Base-by-base conservation (phyloP, 2,113 vertebrate species). In the Urocolius indicus region DNA sequence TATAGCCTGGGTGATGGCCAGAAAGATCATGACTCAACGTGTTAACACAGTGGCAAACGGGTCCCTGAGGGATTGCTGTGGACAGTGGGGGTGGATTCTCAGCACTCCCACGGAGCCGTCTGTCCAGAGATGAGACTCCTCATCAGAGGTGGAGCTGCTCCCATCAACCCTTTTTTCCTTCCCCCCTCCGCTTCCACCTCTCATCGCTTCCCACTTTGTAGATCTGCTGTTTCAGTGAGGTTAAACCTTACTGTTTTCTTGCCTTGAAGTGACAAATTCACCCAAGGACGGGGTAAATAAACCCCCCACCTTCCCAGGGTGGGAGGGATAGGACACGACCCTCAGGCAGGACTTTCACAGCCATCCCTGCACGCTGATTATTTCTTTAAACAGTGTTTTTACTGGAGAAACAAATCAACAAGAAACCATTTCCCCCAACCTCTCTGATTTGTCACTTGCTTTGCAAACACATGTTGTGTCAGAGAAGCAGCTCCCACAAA, bases 201-300 rank as follows among this genome's bases (percentile, higher is more conserved):
- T n/a, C 62, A 4, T 7, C 79, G 0, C n/a, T 32, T 32, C 2
- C 0, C 4, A 5, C 3, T 38, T 49, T 32, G n/a, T n/a, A n/a
- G n/a, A n/a, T n/a, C n/a, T n/a, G n/a, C n/a, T n/a, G 20, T 38
- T 61, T 30, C 32, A 9, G 67, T 22, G 71, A 48, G 29, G 17
- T 18, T n/a, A 36, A n/a, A 43, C 20, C 77, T 65, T 49, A 0
- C 13, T 1, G 0, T 51, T 65, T 58, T 14, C 51, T 58, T 46
- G 38, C 80, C 43, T 29, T 4, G 16, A 15, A 16, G 77, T n/a
- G 23, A 10, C 32, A 17, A 24, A 24, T 51, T 27, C 66, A 16
- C 36, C 21, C 5, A 27, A n/a, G 55, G 57, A 41, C 3, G 2
- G 17, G 21, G 14, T 51, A 57, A 65, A 3, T 9, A 41, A 41